Base-by-base conservation (phyloP, 2,797 vertebrate genomes). In the Coilia nasus region DNA sequence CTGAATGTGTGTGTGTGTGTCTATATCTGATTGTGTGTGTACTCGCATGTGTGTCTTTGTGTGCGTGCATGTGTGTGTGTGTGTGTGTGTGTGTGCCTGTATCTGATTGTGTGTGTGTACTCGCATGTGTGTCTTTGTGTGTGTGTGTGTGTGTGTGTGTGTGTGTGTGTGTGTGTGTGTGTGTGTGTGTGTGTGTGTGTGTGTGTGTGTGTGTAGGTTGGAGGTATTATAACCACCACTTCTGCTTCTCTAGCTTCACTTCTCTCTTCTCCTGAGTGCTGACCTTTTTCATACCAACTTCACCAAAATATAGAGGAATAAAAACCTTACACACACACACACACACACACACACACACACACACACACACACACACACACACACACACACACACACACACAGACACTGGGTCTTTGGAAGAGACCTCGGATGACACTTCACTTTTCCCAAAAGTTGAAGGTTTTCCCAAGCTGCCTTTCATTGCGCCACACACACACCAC, bases 1-100 rank as follows among this genome's bases (percentile, higher is more conserved):
- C 90, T 87, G 86, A 90, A 91, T 90, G 91, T 88, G 89, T 88
- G 87, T 82, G 81, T 85, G 91, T 90, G 91, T 31, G 62, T 28
- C n/a, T 28, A n/a, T 64, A 21, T 47, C 4, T 47, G 46, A 4
- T 3, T 47, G 46, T 47, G 46, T 47, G 46, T 47, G 46, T 47
- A 10, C 10, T 3, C 10, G 46, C 10, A 10, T 47, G 46, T 47
- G 46, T 47, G 46, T 47, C 4, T 47, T 3, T 47, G 46, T 47
- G 46, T 47, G 46, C 10, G 46, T 47, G 46, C 10, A 10, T 47
- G 46, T 47, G 46, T 47, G 46, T 47, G 46, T 47, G 46, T 47
- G 46, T 47, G 46, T 47, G 46, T 47, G 46, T 47, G 46, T 47
- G 46, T 47, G 46, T 47, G 46, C 10, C 4, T 47, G 46, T 47